Evolutionary conservation across 2,888 invertebrate genomes (phyloP), one percentile per base, ranked within the genome.

Genomic region (Oeneis ivallda): DNA sequence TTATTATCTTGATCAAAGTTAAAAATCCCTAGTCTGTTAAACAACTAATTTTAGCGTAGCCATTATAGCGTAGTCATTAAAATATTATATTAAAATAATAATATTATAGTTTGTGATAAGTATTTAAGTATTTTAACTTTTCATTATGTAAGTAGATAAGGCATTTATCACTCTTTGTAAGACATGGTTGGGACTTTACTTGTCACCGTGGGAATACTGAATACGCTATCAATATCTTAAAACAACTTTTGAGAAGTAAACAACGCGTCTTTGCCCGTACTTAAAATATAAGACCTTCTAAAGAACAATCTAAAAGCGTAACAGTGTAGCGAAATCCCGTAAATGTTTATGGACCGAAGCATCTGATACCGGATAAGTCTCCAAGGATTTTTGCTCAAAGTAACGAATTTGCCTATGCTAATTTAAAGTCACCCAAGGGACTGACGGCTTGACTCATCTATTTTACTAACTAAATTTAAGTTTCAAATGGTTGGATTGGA

Each of bases 391-490:
- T 54, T 60, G 49, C 54, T 56, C 47, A 49, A 61, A 65, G 60
- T 60, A 65, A 60, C 47, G 47, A 60, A 65, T 60, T 60, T 54
- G 60, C 59, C 65, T 60, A 65, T 65, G 65, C 60, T 60, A 65
- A 65, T 65, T 60, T 60, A 60, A 65, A 47, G 54, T 59, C 53
- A 53, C 54, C 54, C 54, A 15, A 60, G 60, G 60, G 65, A 60
- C 39, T 8, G 47, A 60, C 37, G 53, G 53, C 47, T 58, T 60
- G 60, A 60, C 47, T 53, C 52, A 43, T 61, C 52, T 52, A 52
- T 61, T 61, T 61, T 19, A 15, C 10, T 11, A 37, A 59, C 37
- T 50, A 41, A 41, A 41, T 37, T 26, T 52, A 61, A 52, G 39
- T 52, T 58, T 45, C 26, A 37, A 54, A 37, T 10, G 37, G 37